Evolutionary conservation across 30 jellyfish, hydroid and myxozoan species (phyloP).

Genomic region (Rhopilema esculentum): DNA sequence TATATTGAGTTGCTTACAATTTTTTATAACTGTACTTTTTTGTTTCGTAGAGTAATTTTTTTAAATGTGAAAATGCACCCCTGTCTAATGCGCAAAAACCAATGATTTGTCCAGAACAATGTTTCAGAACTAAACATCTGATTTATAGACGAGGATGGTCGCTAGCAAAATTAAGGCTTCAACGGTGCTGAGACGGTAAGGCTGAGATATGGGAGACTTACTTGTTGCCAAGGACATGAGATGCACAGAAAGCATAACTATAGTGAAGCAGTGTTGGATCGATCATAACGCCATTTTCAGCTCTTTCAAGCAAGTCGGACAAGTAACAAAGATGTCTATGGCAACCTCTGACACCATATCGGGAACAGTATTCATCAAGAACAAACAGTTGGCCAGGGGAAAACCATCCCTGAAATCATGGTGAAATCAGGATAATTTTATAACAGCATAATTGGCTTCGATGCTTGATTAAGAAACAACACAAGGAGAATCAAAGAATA

Average conservation of each 20-base stretch:
- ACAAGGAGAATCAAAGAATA: too few species aligned
- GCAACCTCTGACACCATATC: conserved; percentile 97
- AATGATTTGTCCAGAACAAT: too few species aligned
- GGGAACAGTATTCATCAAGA: conserved; percentile 90
- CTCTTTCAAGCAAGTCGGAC: conserved; percentile 88
- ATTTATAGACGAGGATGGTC: too few species aligned
- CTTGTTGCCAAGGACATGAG: conserved; percentile 98
- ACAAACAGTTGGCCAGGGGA: conserved; percentile 97
- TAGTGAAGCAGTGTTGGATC: conserved; percentile 95
- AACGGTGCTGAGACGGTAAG: not conserved
- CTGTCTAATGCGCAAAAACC: too few species aligned
- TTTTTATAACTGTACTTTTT: too few species aligned
- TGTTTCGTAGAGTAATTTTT: too few species aligned
- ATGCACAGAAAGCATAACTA: conserved; percentile 95
- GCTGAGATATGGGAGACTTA: conserved; percentile 15
- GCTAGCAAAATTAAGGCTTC: not conserved
- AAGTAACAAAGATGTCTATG: conserved; percentile 95
- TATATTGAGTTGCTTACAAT: too few species aligned
- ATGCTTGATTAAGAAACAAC: too few species aligned
- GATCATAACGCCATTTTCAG: conserved; percentile 94
- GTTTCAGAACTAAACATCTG: too few species aligned
- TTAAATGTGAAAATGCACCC: too few species aligned
- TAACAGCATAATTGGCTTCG: too few species aligned
- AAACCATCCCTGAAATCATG: conserved; percentile 91
- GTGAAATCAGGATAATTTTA: not conserved